Percentiles rank a stretch among this genome's conserved stretches.
These are phyloP conservation scores for Tetranychus cinnabarinus DNA, from an alignment of 1,140 invertebrate species.

Conservation along the genomic window DNA sequence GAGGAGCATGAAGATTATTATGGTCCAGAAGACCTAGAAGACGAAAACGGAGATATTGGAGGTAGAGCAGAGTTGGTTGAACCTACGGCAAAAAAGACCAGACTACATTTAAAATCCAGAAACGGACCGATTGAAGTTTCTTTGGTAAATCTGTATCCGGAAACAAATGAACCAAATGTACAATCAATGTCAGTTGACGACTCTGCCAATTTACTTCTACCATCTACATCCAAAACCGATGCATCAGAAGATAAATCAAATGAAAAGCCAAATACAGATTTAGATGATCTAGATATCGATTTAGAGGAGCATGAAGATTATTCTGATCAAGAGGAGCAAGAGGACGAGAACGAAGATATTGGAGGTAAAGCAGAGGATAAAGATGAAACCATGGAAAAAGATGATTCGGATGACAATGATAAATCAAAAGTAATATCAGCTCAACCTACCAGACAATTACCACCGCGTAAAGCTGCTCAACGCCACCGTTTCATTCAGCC, in stretches of 20 bases:
- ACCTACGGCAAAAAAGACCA: too few relatives aligned
- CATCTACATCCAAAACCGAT: neutral
- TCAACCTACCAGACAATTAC: conserved; percentile 2
- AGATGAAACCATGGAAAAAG: neutral
- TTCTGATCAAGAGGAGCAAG: neutral
- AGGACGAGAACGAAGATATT: neutral
- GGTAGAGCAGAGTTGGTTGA: too few relatives aligned
- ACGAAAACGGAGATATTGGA: too few relatives aligned
- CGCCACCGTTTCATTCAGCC: conserved; percentile 6
- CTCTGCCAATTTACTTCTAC: neutral
- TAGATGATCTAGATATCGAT: neutral
- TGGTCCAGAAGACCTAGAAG: too few relatives aligned
- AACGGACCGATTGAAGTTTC: conserved; percentile 31
- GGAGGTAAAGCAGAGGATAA: conserved; percentile 6
- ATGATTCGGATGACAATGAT: neutral
- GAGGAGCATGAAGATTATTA: neutral
- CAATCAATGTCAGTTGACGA: neutral
- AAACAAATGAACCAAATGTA: neutral
- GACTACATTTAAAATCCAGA: conserved; percentile 30
- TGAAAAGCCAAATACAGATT: neutral
- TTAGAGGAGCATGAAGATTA: neutral
- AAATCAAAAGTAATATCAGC: neutral
- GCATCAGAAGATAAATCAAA: neutral
- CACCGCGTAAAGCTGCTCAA: conserved; percentile 9
- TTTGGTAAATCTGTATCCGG: conserved; percentile 27